phyloP scores from a whole-genome alignment of 2,888 invertebrate genomes.

The Drosophila macrospina region DNA sequence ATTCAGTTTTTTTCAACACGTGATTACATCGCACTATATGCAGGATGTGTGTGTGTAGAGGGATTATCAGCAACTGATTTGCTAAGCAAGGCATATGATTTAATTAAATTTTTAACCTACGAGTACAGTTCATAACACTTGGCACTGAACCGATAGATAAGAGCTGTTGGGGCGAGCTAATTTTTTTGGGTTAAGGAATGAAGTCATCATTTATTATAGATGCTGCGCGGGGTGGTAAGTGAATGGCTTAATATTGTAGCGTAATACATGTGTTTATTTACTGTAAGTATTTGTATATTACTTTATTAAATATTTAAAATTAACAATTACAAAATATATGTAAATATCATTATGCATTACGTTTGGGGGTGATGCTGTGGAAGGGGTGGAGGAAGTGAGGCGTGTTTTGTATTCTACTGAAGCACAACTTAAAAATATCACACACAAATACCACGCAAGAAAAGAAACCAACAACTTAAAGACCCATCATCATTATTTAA shows the following conservation, averaged over 20 bases:
- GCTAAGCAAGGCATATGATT: conserved; percentile 63
- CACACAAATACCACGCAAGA: conserved; percentile 84
- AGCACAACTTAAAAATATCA: conserved; percentile 84
- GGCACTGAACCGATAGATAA: conserved; percentile 28
- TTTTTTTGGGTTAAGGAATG: conserved; percentile 50
- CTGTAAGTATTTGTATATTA: conserved; percentile 60
- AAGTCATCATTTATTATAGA: conserved; percentile 59
- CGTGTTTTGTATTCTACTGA: conserved; percentile 72
- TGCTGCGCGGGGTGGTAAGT: conserved; percentile 33
- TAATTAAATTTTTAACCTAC: conserved; percentile 49
- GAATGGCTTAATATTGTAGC: conserved; percentile 3
- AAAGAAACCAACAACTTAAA: conserved; percentile 50
- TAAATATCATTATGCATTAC: conserved; percentile 63
- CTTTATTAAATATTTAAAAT: conserved; percentile 75
- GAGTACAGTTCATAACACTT: conserved; percentile 36
- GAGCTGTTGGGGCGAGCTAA: conserved; percentile 23
- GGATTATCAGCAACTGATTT: conserved; percentile 58
- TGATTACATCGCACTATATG: conserved; percentile 40
- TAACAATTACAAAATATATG: conserved; percentile 76
- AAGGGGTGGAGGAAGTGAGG: conserved; percentile 28
- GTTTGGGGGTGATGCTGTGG: conserved; percentile 27
- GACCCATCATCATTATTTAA: conserved; percentile 35
- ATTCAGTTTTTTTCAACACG: conserved; percentile 51
- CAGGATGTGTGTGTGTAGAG: background rate
- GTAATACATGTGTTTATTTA: conserved; percentile 12